Base-by-base conservation (phyloP, 2,888 invertebrate genomes). In the Drosophila atripex region DNA sequence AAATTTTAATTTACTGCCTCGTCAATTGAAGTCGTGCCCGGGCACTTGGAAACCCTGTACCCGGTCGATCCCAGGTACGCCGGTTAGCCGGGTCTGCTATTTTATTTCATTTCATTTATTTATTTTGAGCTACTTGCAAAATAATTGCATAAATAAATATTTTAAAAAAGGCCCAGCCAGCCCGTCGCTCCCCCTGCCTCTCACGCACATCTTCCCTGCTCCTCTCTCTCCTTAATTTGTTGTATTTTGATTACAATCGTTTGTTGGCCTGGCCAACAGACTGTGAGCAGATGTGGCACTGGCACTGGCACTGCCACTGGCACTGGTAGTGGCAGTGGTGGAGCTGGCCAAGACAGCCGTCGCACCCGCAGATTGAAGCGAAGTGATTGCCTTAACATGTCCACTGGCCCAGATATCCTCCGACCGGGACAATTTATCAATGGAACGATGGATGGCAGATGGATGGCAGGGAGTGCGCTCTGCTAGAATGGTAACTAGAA, bases 131-230 rank as follows among this genome's bases (percentile, higher is more conserved):
- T 88, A 89, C 88, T 88, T 88, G 88, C 89, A 87, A 89, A 88
- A 89, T 88, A 88, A 88, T 89, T 89, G 88, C 88, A 88, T 89
- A 88, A 87, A 88, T 88, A 88, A 88, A 88, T 88, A 88, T 88
- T 89, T 89, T 89, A 86, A 88, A 74, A 84, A 84, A 78, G 83
- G 86, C 35, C 35, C 73, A 82, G 59, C 64, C 65, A 50, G 47
- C 23, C 63, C 38, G 18, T 6, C 16, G 49, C 75, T 65, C 45
- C 23, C 60, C 38, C 43, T 9, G 39, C 53, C 75, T 65, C 41
- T 55, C 38, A 32, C 46, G 63, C 61, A 52, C 64, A 43, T 59
- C 32, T 30, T 4, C 51, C 64, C 43, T 38, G 32, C 64, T 52
- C 55, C 68, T 65, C 57, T 63, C 80, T 76, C 80, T 76, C 76